A percentile compares a stretch with the other conserved stretches of the same genome.
phyloP scores from a whole-genome alignment of 2,888 invertebrate species.

The Galeruca laticollis region DNA sequence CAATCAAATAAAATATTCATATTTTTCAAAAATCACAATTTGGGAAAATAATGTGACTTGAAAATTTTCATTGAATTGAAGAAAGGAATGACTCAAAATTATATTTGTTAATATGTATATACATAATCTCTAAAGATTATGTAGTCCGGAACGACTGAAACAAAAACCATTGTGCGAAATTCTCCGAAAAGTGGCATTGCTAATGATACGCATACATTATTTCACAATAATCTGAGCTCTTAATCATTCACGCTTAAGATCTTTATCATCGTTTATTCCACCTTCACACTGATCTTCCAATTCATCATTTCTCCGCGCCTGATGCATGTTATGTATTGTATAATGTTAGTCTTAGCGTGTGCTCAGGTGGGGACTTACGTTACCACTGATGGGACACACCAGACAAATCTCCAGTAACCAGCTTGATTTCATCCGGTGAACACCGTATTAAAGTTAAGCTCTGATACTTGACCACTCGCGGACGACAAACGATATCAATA shows the following conservation, averaged over 20 bases:
- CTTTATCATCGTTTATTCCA: conserved; percentile 59
- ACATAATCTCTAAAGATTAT: conserved; percentile 18
- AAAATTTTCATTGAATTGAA: too few species aligned
- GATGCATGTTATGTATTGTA: conserved; percentile 55
- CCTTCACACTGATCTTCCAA: conserved; percentile 59
- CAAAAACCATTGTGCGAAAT: conserved; percentile 23
- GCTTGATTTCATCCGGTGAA: conserved; percentile 58
- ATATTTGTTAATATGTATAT: not conserved
- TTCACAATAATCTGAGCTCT: conserved; percentile 59
- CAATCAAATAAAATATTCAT: too few species aligned
- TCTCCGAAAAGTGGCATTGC: conserved; percentile 39
- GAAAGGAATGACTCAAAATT: not conserved
- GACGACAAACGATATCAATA: conserved; percentile 43
- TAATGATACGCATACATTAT: conserved; percentile 56
- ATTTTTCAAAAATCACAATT: too few species aligned
- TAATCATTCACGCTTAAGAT: conserved; percentile 59
- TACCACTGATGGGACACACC: conserved; percentile 50
- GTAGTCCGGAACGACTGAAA: conserved; percentile 13
- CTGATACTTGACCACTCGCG: conserved; percentile 19
- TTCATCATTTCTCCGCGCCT: conserved; percentile 59
- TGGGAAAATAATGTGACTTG: too few species aligned
- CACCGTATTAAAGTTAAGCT: conserved; percentile 44
- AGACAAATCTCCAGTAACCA: conserved; percentile 59
- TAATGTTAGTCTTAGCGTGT: conserved; percentile 59
- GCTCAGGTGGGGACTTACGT: conserved; percentile 53